A percentile compares a stretch with the other conserved stretches of the same genome.
These are phyloP conservation scores for Zaprionus davidi DNA, from an alignment of 1,140 invertebrate genomes.

Conservation along the genomic window DNA sequence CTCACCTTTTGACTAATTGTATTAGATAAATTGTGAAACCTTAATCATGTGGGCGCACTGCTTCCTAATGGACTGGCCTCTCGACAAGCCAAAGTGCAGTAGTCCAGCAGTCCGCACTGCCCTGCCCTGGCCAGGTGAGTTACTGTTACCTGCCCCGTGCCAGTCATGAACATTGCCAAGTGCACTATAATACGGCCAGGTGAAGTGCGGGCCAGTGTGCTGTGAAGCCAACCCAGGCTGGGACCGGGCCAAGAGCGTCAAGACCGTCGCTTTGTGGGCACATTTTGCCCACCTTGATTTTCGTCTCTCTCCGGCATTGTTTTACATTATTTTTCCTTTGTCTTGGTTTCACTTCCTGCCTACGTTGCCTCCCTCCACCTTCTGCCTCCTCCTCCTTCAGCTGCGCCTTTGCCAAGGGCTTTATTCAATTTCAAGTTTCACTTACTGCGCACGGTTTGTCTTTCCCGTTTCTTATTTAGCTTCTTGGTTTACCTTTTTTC, in stretches of 20 bases:
- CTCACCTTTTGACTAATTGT: constrained; percentile 80
- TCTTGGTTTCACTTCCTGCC: constrained; percentile 42
- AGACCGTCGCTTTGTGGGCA: constrained; percentile 4
- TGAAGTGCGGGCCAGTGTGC: neutral
- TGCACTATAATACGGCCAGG: constrained; percentile 48
- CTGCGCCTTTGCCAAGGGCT: constrained; percentile 41
- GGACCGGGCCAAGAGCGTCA: neutral
- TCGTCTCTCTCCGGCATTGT: constrained; percentile 58
- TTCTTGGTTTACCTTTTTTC: constrained; percentile 81
- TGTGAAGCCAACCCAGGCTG: neutral
- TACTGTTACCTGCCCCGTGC: neutral
- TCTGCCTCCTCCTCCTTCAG: constrained; percentile 1
- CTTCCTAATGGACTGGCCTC: constrained; percentile 12
- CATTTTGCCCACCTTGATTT: constrained; percentile 21
- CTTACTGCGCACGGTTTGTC: constrained; percentile 71
- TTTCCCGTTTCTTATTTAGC: constrained; percentile 80
- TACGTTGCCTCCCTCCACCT: neutral
- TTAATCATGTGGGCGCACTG: constrained; percentile 73
- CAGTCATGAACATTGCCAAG: constrained; percentile 39
- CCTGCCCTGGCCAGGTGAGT: neutral
- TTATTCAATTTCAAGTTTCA: constrained; percentile 82
- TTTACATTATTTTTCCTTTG: constrained; percentile 64
- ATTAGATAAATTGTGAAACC: constrained; percentile 82
- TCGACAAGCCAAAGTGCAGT: constrained; percentile 52
- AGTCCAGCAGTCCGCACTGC: neutral